Conservation (phyloP, 2,113 vertebrate genomes). For the Cephalophus harveyi region DNA sequence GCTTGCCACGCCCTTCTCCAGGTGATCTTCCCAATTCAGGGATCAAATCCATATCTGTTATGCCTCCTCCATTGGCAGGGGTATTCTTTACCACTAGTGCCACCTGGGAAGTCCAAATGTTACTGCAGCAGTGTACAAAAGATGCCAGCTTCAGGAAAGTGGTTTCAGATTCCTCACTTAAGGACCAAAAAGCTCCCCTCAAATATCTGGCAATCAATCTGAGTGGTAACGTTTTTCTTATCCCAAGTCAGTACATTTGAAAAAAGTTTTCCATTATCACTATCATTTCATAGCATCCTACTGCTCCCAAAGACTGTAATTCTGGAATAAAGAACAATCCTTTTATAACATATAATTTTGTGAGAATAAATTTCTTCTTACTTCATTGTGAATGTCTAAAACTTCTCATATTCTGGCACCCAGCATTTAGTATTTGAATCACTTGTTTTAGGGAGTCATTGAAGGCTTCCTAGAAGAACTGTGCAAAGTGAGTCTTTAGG, state of each 20-base stretch:
- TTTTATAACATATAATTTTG: neutral
- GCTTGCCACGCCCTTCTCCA: neutral
- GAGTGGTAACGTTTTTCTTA: neutral
- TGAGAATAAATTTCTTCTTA: neutral
- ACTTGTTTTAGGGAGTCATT: neutral
- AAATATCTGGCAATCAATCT: neutral
- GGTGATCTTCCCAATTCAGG: neutral
- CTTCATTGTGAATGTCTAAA: neutral
- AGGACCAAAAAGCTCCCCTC: neutral
- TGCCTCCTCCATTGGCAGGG: neutral
- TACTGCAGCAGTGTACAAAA: neutral
- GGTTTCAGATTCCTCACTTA: neutral
- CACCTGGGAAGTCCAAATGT: neutral
- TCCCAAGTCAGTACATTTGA: neutral
- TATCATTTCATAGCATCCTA: neutral
- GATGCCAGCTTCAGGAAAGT: neutral
- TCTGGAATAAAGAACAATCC: neutral
- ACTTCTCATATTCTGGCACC: neutral
- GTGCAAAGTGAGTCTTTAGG: neutral
- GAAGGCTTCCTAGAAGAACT: neutral
- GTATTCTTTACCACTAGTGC: neutral
- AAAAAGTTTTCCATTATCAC: neutral
- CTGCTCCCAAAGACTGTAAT: neutral
- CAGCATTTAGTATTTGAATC: neutral
- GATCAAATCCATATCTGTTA: neutral